phyloP scores from a whole-genome alignment of 2,113 vertebrate species.

The Panurus biarmicus region DNA sequence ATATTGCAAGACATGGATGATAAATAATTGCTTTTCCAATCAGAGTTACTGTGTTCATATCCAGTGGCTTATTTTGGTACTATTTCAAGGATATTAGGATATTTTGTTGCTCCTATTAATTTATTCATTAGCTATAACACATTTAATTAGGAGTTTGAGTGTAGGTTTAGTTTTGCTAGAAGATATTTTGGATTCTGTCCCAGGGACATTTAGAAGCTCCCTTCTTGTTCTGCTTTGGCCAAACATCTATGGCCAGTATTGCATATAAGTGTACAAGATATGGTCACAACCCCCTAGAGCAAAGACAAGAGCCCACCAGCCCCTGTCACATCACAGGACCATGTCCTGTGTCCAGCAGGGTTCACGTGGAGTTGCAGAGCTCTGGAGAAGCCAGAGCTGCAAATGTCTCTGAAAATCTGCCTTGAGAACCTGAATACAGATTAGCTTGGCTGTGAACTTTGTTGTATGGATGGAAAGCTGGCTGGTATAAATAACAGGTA shows the following conservation, averaged over 20 bases:
- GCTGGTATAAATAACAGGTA: conserved; percentile 3
- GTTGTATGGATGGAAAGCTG: not conserved
- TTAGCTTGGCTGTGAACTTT: conserved; percentile 12
- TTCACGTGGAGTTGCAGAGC: not conserved
- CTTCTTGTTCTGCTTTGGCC: not conserved
- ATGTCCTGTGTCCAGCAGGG: accelerated
- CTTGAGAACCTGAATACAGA: not conserved
- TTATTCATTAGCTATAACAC: not conserved
- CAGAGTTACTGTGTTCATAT: not conserved
- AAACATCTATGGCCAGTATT: not conserved
- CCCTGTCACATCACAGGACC: not conserved
- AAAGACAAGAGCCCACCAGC: not conserved
- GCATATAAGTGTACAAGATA: not conserved
- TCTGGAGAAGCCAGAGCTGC: not conserved
- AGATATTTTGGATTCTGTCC: not conserved
- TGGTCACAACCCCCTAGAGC: not conserved
- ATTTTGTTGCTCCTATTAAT: not conserved
- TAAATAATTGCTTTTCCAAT: not conserved
- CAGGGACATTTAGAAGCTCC: not conserved
- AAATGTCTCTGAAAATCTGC: not conserved
- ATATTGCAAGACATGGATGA: not conserved
- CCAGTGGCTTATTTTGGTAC: not conserved
- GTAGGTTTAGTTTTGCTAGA: not conserved
- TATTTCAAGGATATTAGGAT: not conserved
- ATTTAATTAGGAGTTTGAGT: not conserved